Percentiles rank a stretch among this genome's conserved stretches.
These are phyloP conservation scores for Hippocampus comes DNA, from an alignment of 2,113 vertebrate genomes.

Conservation along the genomic window DNA sequence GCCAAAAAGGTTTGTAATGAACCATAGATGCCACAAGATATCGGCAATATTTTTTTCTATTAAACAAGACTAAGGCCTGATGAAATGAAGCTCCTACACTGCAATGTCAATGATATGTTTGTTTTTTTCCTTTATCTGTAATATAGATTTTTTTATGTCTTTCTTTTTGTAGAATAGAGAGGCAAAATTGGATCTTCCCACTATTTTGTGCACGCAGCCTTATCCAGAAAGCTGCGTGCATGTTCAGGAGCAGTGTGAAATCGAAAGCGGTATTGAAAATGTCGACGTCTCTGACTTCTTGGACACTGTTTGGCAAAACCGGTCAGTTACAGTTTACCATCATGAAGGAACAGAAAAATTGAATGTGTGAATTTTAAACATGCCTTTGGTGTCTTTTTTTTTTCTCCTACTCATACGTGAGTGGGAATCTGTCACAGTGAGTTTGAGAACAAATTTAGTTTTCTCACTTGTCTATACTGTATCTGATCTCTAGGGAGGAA, in stretches of 20 bases:
- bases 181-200: constrained; percentile 70
- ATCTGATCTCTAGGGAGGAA: constrained; percentile 83
- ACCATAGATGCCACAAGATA: too few species aligned
- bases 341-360: not conserved
- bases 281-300: constrained; percentile 71
- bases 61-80: too few species aligned
- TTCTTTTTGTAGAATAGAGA: constrained; percentile 69
- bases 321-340: constrained; percentile 28
- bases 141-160: not conserved
- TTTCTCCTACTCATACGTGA: too few species aligned
- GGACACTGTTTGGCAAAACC: constrained; percentile 48
- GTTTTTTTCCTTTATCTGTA: too few species aligned
- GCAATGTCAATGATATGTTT: too few species aligned
- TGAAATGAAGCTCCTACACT: too few species aligned
- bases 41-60: too few species aligned
- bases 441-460: constrained; percentile 68
- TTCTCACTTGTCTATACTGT: constrained; percentile 68
- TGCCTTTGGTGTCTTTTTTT: not conserved
- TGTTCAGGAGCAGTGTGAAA: constrained; percentile 78
- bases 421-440: not conserved
- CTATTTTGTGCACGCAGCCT: constrained; percentile 74
- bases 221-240: constrained; percentile 73
- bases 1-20: too few species aligned
- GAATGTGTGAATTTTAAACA: not conserved
- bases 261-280: constrained; percentile 83